These are phyloP conservation scores for Daubentonia madagascariensis DNA, from an alignment of 2,113 vertebrate genomes.

Conservation along the genomic window DNA sequence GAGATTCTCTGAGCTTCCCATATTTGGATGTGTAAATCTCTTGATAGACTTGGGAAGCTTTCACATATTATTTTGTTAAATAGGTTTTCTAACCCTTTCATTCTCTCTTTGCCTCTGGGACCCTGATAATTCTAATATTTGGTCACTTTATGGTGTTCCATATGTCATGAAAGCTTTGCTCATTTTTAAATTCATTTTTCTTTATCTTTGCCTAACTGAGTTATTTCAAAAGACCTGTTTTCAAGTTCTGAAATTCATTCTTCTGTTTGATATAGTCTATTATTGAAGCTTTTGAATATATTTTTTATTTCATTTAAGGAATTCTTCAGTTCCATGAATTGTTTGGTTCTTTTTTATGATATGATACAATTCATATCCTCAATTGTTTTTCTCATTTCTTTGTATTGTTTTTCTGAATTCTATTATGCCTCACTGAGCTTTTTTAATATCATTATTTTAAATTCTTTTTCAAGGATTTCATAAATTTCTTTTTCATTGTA, in stretches of 20 bases:
- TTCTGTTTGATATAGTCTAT: background rate
- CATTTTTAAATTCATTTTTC: background rate
- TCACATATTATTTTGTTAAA: background rate
- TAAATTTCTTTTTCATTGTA: background rate
- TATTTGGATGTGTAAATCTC: background rate
- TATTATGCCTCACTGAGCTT: background rate
- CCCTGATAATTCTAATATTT: background rate
- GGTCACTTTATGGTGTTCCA: background rate
- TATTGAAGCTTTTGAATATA: background rate
- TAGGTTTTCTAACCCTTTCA: background rate
- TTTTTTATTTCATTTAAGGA: background rate
- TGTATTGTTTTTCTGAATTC: background rate
- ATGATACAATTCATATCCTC: background rate
- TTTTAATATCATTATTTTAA: background rate
- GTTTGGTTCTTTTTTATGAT: background rate
- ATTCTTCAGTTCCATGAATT: background rate
- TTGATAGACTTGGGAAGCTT: background rate
- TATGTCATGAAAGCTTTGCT: background rate
- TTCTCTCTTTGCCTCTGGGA: background rate
- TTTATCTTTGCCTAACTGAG: background rate
- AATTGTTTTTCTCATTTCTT: background rate
- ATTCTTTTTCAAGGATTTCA: background rate
- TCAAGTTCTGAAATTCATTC: background rate
- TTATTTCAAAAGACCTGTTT: background rate
- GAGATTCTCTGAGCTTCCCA: background rate